Base-by-base conservation (phyloP, 2,797 vertebrate genomes). In the Arnoldichthys spilopterus region DNA sequence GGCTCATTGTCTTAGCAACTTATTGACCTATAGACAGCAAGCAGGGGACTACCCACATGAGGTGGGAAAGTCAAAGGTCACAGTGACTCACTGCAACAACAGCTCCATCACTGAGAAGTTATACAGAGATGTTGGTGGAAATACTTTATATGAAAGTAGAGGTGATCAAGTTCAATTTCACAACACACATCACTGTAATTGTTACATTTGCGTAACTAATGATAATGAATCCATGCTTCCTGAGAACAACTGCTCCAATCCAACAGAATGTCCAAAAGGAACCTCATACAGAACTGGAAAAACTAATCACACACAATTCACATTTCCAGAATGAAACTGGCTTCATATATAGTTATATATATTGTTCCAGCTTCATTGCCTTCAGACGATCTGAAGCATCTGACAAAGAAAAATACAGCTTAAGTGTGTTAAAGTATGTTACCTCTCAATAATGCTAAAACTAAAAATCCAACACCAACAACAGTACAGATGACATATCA, bases 1-100 rank as follows among this genome's bases (percentile, higher is more conserved):
- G 56, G 66, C 43, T 62, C 66, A 83, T 45, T 72, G 64, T 54
- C 34, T 72, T 74, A 43, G 53, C 45, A 68, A 72, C 58, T 20
- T 32, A 30, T 9, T 72, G 51, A 22, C 26, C 26, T 70, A 18
- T 56, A 63, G 37, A 22, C 22, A 30, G 62, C 59, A 49, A 18
- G 67, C 28, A 15, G 54, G 45, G 32, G 22, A n/a, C 63, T 61
- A 68, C 32, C 8, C 28, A 74, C 54, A 75, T 56, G 43, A 5
- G 15, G 37, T 40, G 73, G 22, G 32, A 77, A n/a, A 58, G 7
- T 51, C 43, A 51, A 24, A 69, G 54, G 22, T 28, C 72, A 68
- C n/a, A 8, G 2, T 53, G 47, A 69, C 45, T 51, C 67, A 30
- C 43, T n/a, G 26, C 24, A 69, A 20, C 47, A 49, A 11, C 18